These are phyloP conservation scores for Iguana delicatissima DNA, from an alignment of 2,797 vertebrate genomes.

Conservation along the genomic window DNA sequence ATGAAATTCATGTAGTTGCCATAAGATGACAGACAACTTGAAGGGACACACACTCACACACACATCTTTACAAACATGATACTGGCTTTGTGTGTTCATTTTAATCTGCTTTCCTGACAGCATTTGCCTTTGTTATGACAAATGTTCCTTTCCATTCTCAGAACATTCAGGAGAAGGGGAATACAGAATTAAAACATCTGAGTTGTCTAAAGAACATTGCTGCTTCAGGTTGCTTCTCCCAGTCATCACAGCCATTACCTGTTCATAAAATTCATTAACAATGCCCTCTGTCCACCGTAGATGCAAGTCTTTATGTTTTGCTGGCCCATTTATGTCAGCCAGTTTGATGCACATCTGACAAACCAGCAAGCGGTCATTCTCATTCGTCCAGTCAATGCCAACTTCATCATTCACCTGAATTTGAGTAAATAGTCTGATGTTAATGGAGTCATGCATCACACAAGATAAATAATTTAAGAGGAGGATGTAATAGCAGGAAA, in stretches of 20 bases:
- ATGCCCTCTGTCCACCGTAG: slow-evolving; percentile 98
- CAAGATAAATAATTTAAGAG: background rate
- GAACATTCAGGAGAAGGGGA: background rate
- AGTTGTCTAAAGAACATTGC: background rate
- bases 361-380: slow-evolving; percentile 95
- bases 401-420: slow-evolving; percentile 93
- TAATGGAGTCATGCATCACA: background rate
- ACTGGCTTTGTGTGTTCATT: background rate
- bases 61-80: background rate
- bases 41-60: no score
- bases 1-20: no score
- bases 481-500: background rate
- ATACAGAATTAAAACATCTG: background rate
- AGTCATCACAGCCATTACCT: slow-evolving; percentile 80
- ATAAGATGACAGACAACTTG: no score
- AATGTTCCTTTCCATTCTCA: background rate
- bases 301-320: slow-evolving; percentile 95
- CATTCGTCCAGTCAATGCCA: slow-evolving; percentile 98
- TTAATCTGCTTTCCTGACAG: background rate
- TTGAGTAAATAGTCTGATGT: background rate
- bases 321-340: slow-evolving; percentile 97
- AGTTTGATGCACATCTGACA: slow-evolving; percentile 99
- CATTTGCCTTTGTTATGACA: background rate
- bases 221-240: background rate
- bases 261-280: slow-evolving; percentile 98